Evolutionary conservation across 2,113 vertebrate species (phyloP).

Genomic region (Apeltes quadracus): DNA sequence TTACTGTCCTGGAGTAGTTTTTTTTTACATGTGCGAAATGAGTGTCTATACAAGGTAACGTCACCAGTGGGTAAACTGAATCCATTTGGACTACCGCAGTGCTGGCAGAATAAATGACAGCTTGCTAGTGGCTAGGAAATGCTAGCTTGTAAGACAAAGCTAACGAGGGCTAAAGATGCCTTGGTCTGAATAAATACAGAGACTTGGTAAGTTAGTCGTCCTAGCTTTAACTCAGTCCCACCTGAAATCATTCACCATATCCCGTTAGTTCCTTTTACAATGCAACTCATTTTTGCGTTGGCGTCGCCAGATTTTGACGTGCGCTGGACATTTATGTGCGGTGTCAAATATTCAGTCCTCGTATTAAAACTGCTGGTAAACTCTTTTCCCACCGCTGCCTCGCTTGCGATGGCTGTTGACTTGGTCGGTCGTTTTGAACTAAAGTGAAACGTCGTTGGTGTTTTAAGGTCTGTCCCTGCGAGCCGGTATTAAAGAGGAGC

Average conservation of each 20-base stretch:
- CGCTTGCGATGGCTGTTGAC: neutral
- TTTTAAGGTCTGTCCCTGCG: neutral
- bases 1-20: accelerated
- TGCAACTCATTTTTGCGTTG: neutral
- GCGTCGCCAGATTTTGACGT: neutral
- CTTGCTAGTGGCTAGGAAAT: neutral
- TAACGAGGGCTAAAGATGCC: neutral
- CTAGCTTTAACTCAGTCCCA: neutral
- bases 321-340: no score
- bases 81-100: constrained; percentile 12
- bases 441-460: neutral
- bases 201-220: neutral
- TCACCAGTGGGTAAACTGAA: neutral
- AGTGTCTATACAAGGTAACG: neutral
- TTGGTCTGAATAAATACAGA: neutral
- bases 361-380: neutral
- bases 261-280: neutral
- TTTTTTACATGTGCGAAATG: neutral
- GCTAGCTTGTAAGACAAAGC: neutral
- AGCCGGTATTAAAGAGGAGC: constrained; percentile 4
- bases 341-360: neutral
- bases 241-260: neutral
- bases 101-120: neutral
- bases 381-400: neutral
- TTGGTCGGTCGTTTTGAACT: neutral